phyloP scores from a whole-genome alignment of 2,113 vertebrate species.

The Psephotus haematonotus region DNA sequence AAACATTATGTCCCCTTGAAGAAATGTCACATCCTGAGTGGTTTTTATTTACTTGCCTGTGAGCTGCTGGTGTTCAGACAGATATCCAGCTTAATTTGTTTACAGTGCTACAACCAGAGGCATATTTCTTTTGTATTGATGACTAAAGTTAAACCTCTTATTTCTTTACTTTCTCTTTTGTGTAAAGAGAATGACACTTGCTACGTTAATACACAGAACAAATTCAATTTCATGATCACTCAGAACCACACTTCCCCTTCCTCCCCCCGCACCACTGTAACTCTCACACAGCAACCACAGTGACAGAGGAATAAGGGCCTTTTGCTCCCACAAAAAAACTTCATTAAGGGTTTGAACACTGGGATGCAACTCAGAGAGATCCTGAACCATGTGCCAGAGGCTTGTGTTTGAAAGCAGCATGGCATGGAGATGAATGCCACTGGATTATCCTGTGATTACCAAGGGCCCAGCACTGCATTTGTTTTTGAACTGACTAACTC shows the following conservation, averaged over 20 bases:
- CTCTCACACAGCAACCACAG: not conserved
- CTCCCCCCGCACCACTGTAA: not conserved
- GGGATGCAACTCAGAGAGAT: not conserved
- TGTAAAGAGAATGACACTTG: not conserved
- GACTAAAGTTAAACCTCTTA: not conserved
- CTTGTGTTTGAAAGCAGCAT: fast-evolving
- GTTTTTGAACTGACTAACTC: not conserved
- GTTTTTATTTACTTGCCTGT: not conserved
- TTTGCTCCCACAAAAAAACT: not conserved
- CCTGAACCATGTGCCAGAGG: fast-evolving
- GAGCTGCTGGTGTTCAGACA: not conserved
- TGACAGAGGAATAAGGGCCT: not conserved
- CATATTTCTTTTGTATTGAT: not conserved
- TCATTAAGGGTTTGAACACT: not conserved
- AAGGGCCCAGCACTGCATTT: not conserved
- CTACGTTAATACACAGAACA: not conserved
- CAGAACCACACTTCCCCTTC: not conserved
- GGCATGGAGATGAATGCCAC: fast-evolving
- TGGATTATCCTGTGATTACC: not conserved
- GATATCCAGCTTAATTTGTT: not conserved
- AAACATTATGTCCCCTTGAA: not conserved
- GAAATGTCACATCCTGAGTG: not conserved
- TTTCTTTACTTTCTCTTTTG: not conserved
- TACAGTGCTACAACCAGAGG: not conserved
- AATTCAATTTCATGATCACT: not conserved